These are phyloP conservation scores for Tetramorium simillimum DNA, from an alignment of 1,140 invertebrate species.

Conservation along the genomic window DNA sequence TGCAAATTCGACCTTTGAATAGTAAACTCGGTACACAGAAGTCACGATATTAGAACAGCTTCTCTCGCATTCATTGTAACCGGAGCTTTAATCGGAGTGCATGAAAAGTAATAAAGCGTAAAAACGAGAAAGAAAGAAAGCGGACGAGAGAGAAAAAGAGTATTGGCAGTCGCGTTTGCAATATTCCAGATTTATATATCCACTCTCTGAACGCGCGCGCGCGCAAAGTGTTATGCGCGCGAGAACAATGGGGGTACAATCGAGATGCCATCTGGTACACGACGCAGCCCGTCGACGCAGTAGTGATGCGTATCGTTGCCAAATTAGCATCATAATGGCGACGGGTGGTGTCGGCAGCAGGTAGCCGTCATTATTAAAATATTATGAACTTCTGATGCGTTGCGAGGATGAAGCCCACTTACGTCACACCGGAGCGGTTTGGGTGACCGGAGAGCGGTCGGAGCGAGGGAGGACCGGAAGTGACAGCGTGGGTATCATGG, in stretches of 20 bases:
- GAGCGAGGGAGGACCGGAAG: constrained; percentile 49
- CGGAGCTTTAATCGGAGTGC: neutral
- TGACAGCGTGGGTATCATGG: constrained; percentile 52
- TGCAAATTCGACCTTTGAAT: constrained; percentile 36
- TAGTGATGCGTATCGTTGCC: constrained; percentile 55
- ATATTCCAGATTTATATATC: constrained; percentile 43
- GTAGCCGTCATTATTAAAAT: constrained; percentile 65
- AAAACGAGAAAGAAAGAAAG: neutral
- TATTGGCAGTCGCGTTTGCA: neutral
- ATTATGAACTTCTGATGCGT: constrained; percentile 61
- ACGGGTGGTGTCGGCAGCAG: constrained; percentile 7
- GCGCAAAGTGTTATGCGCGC: constrained; percentile 43
- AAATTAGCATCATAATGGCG: constrained; percentile 60
- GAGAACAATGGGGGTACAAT: constrained; percentile 60
- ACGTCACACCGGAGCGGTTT: constrained; percentile 23
- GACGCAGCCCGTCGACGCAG: constrained; percentile 54
- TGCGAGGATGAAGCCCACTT: constrained; percentile 47
- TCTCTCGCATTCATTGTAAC: constrained; percentile 18
- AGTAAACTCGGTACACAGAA: constrained; percentile 21
- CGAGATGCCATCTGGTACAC: constrained; percentile 55
- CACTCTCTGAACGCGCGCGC: constrained; percentile 16
- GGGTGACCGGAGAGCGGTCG: neutral
- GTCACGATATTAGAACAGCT: constrained; percentile 23
- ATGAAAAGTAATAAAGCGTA: constrained; percentile 24
- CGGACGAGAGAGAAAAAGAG: neutral